A percentile compares a stretch with the other conserved stretches of the same genome.
Evolutionary conservation across 2,113 vertebrate species (phyloP).

Genomic region (Argyrosomus japonicus): DNA sequence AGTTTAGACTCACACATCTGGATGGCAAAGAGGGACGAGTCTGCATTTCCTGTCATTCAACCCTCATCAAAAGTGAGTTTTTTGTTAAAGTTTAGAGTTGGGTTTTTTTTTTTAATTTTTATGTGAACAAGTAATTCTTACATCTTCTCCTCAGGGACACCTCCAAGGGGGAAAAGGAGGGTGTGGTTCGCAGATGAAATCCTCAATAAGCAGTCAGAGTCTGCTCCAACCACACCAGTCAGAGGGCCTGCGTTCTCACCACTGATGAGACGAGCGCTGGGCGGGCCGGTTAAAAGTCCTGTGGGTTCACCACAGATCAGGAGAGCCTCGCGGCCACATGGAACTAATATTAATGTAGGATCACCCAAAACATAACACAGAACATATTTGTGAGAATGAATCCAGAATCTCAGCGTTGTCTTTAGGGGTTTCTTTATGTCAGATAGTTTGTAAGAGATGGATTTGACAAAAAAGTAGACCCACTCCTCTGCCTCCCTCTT

Average conservation of each 20-base stretch:
- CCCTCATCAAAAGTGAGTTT: conserved; percentile 92
- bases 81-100: not conserved
- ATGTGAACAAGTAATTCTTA: not conserved
- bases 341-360: conserved; percentile 74
- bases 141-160: conserved; percentile 69
- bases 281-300: conserved; percentile 85
- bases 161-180: conserved; percentile 91
- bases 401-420: too few relatives aligned
- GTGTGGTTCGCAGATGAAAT: conserved; percentile 98
- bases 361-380: not conserved
- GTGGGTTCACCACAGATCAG: conserved; percentile 80
- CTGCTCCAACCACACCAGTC: conserved; percentile 89
- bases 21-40: conserved; percentile 97
- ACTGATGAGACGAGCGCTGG: conserved; percentile 75
- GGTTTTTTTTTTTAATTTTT: too few relatives aligned
- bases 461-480: not conserved
- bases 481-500: conserved; percentile 23
- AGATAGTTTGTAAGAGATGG: not conserved
- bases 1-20: conserved; percentile 94
- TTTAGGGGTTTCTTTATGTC: too few relatives aligned
- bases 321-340: conserved; percentile 78
- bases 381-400: not conserved
- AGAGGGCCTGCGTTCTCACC: conserved; percentile 88
- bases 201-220: conserved; percentile 91
- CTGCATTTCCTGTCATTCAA: conserved; percentile 95